Evolutionary conservation across 2,888 invertebrate genomes (phyloP), one percentile per base, ranked within the genome.

Genomic region (Exephanes ischioxanthus): DNA sequence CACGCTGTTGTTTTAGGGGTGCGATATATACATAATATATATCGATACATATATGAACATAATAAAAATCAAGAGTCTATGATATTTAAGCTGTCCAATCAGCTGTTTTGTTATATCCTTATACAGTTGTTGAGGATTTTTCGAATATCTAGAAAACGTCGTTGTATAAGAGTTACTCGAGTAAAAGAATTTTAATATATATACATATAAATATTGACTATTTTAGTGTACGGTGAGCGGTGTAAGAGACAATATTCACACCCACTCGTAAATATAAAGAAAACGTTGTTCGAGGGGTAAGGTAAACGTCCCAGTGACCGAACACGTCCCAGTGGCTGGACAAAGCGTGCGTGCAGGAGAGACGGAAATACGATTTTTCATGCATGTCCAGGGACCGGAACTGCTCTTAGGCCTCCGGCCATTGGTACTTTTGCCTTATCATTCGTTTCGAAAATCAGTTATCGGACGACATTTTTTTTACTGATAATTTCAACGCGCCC

Each of bases 391-490:
- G 33, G 33, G 6, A 33, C 33, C 6, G 33, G 33, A 1, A 33
- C 6, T 7, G 33, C 33, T 33, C 33, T 33, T 33, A 6, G 6
- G 6, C 7, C 6, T 1, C 33, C 33, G 33, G 33, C 7, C 33
- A 33, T 33, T 33, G 33, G 41, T 41, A 41, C 41, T 41, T 41
- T 11, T 11, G 41, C 41, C 41, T 41, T 53, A 37, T 61, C 83
- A 91, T 81, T 93, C 93, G n/a, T 94, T 93, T 83, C 89, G 91
- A 89, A 93, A 90, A 94, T 94, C 88, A 94, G 93, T 93, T 63
- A 55, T 71, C 26, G 9, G 3, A 48, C 16, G 16, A 2, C 41
- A 11, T 41, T 48, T 48, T 45, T 16, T 48, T 3, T 48, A 16
- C 16, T 48, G 14, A 48, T 14, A 48, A 16, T 48, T 48, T 48